These are phyloP conservation scores for Chironomus striatipennis DNA, from an alignment of 1,140 invertebrate species.

Conservation along the genomic window DNA sequence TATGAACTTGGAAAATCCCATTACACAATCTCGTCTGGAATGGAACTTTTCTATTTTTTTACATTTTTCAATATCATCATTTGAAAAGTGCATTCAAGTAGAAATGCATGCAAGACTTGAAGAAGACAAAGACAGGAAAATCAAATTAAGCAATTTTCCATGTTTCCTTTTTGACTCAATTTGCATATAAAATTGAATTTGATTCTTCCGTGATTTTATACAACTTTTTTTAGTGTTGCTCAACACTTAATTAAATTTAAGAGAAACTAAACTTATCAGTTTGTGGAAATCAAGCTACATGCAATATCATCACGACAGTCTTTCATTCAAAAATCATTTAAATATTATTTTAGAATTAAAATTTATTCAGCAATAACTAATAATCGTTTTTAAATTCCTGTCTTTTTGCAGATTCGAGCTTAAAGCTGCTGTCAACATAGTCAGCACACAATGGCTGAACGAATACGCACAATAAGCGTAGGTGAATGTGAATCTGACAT, in stretches of 20 bases:
- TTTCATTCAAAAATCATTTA: too few species aligned
- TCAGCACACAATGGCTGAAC: neutral
- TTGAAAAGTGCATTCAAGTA: too few species aligned
- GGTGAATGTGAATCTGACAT: slow-evolving; percentile 25
- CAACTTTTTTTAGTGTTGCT: too few species aligned
- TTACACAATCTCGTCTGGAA: neutral
- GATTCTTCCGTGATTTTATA: too few species aligned
- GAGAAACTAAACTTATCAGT: too few species aligned
- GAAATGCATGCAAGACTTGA: neutral
- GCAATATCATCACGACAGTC: too few species aligned
- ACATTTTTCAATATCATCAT: too few species aligned
- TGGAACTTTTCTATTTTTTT: neutral
- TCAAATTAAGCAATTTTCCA: neutral
- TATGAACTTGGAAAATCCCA: neutral
- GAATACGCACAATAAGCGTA: slow-evolving; percentile 6
- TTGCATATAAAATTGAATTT: neutral
- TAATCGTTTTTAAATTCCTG: neutral
- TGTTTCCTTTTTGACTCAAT: neutral
- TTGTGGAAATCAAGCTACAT: too few species aligned
- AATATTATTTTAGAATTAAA: too few species aligned
- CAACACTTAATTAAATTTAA: too few species aligned
- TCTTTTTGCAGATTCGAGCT: neutral
- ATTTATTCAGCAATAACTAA: too few species aligned
- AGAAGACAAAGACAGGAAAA: neutral
- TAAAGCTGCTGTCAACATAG: too few species aligned